phyloP scores from a whole-genome alignment of 2,113 vertebrate genomes.

The Zosterops lateralis region DNA sequence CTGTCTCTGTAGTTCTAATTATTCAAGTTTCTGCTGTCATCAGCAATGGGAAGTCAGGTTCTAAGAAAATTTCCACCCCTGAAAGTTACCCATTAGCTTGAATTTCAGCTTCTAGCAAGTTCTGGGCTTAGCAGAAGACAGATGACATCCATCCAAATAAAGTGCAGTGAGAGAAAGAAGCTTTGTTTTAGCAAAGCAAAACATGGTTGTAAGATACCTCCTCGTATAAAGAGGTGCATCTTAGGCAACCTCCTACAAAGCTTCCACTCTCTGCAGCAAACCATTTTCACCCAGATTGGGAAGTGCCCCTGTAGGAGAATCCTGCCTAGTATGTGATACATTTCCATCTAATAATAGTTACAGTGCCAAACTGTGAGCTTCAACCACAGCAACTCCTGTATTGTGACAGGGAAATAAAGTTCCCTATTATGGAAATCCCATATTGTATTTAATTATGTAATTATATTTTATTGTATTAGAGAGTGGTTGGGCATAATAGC shows the following conservation, averaged over 20 bases:
- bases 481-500: slow-evolving; percentile 35
- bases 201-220: not conserved
- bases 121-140: not conserved
- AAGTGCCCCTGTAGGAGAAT: not conserved
- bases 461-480: slow-evolving; percentile 72
- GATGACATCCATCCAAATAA: not conserved
- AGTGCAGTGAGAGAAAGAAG: not conserved
- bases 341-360: not conserved
- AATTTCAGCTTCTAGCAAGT: not conserved
- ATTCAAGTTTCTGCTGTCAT: not conserved
- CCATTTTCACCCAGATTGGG: not conserved
- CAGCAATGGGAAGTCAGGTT: not conserved
- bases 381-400: slow-evolving; percentile 20
- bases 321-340: not conserved
- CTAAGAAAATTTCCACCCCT: not conserved
- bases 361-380: not conserved
- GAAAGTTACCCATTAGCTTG: not conserved
- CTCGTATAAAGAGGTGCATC: not conserved
- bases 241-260: not conserved
- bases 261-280: not conserved
- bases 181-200: not conserved
- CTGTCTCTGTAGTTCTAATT: not conserved
- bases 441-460: slow-evolving; percentile 74
- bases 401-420: slow-evolving; percentile 71
- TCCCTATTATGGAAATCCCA: slow-evolving; percentile 69